phyloP scores from a whole-genome alignment of 2,113 vertebrate species.

The Piprites chloris region DNA sequence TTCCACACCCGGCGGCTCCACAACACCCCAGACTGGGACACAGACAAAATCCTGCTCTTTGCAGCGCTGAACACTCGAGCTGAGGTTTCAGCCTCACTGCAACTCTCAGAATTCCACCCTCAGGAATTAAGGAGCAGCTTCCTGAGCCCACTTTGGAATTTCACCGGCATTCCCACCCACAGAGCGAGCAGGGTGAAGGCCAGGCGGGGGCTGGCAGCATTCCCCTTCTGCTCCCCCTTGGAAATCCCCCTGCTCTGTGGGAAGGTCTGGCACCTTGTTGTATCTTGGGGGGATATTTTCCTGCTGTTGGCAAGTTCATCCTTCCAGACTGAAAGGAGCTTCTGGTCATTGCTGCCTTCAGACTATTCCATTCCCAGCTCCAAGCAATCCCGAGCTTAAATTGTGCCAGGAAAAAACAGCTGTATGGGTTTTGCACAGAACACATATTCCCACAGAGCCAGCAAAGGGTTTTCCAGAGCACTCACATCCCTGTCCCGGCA shows the following conservation, averaged over 20 bases:
- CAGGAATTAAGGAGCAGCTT: rapidly evolving
- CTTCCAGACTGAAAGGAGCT: background rate
- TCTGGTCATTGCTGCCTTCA: background rate
- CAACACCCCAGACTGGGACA: rapidly evolving
- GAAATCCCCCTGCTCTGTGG: background rate
- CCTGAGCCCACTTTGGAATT: background rate
- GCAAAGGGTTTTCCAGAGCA: background rate
- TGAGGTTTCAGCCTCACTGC: background rate
- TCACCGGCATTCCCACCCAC: rapidly evolving
- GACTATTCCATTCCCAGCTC: background rate
- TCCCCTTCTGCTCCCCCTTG: background rate
- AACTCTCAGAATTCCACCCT: background rate
- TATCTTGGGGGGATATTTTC: background rate
- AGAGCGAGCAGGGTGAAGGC: rapidly evolving
- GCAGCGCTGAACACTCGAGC: background rate
- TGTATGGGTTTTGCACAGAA: background rate
- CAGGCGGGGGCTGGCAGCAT: background rate
- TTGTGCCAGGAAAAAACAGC: background rate
- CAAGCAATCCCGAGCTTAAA: background rate
- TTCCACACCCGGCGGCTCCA: background rate
- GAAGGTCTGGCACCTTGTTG: background rate
- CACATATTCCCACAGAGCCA: rapidly evolving
- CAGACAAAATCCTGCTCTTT: background rate
- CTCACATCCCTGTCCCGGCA: background rate
- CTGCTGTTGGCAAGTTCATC: background rate